A percentile compares a stretch with the other conserved stretches of the same genome.
Evolutionary conservation across 2,888 invertebrate species (phyloP).

Genomic region (Mythimna pallens): DNA sequence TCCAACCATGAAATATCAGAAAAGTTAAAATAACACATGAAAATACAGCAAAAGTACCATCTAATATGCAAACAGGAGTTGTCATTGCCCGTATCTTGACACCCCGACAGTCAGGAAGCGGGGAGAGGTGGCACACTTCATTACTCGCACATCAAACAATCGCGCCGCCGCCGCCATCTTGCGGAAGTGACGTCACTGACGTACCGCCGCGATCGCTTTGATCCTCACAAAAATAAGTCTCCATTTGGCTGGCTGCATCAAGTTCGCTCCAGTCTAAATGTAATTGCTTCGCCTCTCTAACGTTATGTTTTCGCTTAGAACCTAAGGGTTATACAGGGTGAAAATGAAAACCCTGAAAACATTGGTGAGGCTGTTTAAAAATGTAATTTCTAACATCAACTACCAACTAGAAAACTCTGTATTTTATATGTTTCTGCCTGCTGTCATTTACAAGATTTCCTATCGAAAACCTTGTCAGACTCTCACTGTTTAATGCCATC

Average conservation of each 20-base stretch:
- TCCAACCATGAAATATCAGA: not conserved
- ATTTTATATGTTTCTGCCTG: not conserved
- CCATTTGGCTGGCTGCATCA: constrained; percentile 71
- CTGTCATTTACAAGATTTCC: not conserved
- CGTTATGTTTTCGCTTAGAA: constrained; percentile 32
- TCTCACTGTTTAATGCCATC: not conserved
- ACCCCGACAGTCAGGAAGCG: constrained; percentile 86
- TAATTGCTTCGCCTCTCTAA: constrained; percentile 73
- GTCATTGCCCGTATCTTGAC: constrained; percentile 87
- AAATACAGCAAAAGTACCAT: constrained; percentile 71
- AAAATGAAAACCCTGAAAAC: not conserved
- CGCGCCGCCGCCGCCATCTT: constrained; percentile 87
- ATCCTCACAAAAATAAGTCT: constrained; percentile 87
- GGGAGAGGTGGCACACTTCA: constrained; percentile 89
- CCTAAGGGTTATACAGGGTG: constrained; percentile 12
- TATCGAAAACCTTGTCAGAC: not conserved
- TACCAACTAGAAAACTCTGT: not conserved
- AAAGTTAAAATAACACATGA: constrained; percentile 37
- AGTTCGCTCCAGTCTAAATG: constrained; percentile 74
- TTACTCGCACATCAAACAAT: constrained; percentile 91
- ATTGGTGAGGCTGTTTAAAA: not conserved
- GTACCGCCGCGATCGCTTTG: constrained; percentile 85
- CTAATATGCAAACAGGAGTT: constrained; percentile 80
- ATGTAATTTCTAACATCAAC: not conserved
- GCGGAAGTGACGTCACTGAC: constrained; percentile 88